Conservation (phyloP, 2,888 invertebrate genomes). For the Mallateleia sp. region DNA sequence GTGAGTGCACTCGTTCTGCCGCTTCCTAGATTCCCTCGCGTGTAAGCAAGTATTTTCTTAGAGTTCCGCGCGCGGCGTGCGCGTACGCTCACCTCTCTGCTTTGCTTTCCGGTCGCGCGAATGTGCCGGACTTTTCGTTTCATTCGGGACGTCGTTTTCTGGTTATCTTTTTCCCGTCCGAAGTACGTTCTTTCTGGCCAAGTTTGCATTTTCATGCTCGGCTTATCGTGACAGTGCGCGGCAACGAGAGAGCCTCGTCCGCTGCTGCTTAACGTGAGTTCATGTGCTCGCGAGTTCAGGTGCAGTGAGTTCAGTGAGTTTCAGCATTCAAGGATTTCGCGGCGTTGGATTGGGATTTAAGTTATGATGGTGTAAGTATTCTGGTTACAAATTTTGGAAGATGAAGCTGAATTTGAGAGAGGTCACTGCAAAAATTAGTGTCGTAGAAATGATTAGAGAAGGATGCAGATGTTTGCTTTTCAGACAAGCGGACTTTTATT, state of each 20-base stretch:
- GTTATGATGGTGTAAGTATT: too few relatives aligned
- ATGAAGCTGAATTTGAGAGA: too few relatives aligned
- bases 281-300: conserved; percentile 45
- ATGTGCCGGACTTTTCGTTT: conserved; percentile 30
- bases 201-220: conserved; percentile 62
- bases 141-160: conserved; percentile 11
- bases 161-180: too few relatives aligned
- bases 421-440: too few relatives aligned
- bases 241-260: background rate
- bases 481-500: too few relatives aligned
- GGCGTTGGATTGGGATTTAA: too few relatives aligned
- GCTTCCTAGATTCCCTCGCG: conserved; percentile 84
- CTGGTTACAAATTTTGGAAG: too few relatives aligned
- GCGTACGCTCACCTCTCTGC: conserved; percentile 62
- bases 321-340: conserved; percentile 8
- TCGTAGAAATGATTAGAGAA: too few relatives aligned
- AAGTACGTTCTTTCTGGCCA: too few relatives aligned
- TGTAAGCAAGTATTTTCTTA: conserved; percentile 51
- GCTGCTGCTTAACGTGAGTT: background rate
- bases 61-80: conserved; percentile 68
- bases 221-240: conserved; percentile 51
- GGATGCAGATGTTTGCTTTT: too few relatives aligned
- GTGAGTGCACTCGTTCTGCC: conserved; percentile 87
- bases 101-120: conserved; percentile 1
- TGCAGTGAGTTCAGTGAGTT: conserved; percentile 60